Conservation (phyloP, 2,113 vertebrate species). For the Oncorhynchus masou region DNA sequence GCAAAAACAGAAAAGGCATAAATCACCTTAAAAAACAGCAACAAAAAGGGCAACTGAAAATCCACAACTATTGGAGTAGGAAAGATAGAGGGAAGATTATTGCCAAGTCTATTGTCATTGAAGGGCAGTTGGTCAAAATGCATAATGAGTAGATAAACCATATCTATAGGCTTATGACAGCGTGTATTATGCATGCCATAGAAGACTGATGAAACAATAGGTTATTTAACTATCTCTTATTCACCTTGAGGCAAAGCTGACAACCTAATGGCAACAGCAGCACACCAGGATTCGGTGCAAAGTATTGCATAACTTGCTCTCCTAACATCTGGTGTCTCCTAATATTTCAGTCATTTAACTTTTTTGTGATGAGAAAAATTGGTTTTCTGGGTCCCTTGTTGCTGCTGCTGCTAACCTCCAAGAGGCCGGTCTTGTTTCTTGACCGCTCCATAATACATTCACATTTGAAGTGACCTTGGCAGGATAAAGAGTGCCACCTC, state of each 20-base stretch:
- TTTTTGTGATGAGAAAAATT: conserved; percentile 30
- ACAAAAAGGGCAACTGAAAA: no score
- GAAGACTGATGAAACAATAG: background rate
- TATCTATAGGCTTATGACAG: no score
- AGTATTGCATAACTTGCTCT: background rate
- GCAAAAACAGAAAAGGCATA: no score
- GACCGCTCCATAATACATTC: conserved; percentile 38
- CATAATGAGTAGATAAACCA: no score
- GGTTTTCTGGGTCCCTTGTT: conserved; percentile 17
- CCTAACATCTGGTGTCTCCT: conserved; percentile 14
- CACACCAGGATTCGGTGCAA: background rate
- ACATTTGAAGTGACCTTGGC: conserved; percentile 42
- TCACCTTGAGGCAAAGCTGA: conserved; percentile 13
- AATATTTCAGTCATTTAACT: conserved; percentile 39
- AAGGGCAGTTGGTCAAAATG: no score
- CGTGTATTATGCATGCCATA: background rate
- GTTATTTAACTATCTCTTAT: background rate
- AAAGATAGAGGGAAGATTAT: no score
- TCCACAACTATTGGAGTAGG: no score
- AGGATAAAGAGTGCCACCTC: conserved; percentile 46
- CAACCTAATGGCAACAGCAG: background rate
- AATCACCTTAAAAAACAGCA: no score
- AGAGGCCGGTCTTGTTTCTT: conserved; percentile 25
- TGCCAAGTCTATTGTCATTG: no score
- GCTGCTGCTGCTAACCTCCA: background rate